Evolutionary conservation across 2,113 vertebrate genomes (phyloP).

Genomic region (Nestor notabilis): DNA sequence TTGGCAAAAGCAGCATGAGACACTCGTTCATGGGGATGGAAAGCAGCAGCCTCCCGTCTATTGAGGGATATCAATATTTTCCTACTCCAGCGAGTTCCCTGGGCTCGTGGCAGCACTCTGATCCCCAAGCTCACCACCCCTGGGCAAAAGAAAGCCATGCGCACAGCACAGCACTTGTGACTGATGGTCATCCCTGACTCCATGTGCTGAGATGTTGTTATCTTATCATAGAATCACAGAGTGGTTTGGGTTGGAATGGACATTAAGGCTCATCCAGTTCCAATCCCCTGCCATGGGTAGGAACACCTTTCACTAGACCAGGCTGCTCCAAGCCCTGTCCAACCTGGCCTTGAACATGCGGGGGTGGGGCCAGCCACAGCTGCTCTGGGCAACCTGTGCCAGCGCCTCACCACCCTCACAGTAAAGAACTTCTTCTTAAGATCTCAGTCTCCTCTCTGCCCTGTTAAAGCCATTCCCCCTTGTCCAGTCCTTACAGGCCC

Average conservation of each 20-base stretch:
- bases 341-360: neutral
- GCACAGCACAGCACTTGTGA: rapidly evolving
- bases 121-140: neutral
- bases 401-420: neutral
- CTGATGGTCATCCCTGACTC: too few species aligned
- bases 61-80: neutral
- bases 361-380: neutral
- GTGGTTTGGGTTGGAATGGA: neutral
- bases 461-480: neutral
- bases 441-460: neutral
- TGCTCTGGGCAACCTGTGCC: neutral
- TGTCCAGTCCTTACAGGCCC: neutral
- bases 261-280: neutral
- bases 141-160: too few species aligned
- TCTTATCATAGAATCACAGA: neutral
- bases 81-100: neutral
- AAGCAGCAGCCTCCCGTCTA: neutral
- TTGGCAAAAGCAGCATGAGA: neutral
- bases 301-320: neutral
- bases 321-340: neutral
- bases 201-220: rapidly evolving
- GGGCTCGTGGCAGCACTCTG: neutral
- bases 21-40: rapidly evolving
- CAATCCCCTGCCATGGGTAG: neutral
- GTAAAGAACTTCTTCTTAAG: neutral